Evolutionary conservation across 2,113 vertebrate species (phyloP).

Genomic region (human (Homo sapiens)): GRCh38 chr17:82839501-82840000

Average conservation of each 20-base stretch:
- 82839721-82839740: background rate
- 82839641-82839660: background rate
- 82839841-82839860: background rate
- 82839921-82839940: constrained; percentile 80
- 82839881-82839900: constrained; percentile 12
- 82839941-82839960: constrained; percentile 41
- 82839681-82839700: background rate
- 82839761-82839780: constrained; percentile 68
- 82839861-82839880: background rate
- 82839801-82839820: background rate
- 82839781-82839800: constrained; percentile 76
- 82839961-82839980: constrained; percentile 72
- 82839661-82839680: background rate
- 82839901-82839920: constrained; percentile 51
- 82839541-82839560: no score
- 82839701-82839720: background rate
- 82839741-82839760: constrained; percentile 49
- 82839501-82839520: background rate
- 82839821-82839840: background rate
- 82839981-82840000: constrained; percentile 84
- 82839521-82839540: no score
- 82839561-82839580: background rate
- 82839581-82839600: background rate
- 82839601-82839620: constrained; percentile 52
- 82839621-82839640: background rate